Conservation (phyloP, 2,888 invertebrate species). For the Mythimna pallens region DNA sequence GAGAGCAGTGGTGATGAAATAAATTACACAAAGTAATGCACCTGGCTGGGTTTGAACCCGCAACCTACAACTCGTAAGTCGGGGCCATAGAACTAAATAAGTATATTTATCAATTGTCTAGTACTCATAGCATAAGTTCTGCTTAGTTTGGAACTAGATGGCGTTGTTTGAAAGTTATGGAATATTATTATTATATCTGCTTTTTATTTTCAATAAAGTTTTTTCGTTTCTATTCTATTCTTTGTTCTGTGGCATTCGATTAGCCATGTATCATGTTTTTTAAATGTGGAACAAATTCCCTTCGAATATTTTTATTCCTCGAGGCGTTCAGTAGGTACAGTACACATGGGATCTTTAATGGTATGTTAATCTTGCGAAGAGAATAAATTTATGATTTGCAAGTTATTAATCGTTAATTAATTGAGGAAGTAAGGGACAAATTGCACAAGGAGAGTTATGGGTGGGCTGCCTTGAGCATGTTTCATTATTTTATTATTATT, state of each 20-base stretch:
- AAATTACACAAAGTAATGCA: too few species aligned
- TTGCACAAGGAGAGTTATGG: background rate
- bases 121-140: too few species aligned
- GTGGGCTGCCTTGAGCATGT: background rate
- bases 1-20: too few species aligned
- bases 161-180: too few species aligned
- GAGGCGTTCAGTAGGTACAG: conserved; percentile 23
- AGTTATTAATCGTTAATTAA: conserved; percentile 10
- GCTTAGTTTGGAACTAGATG: too few species aligned
- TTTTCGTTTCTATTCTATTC: too few species aligned
- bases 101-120: too few species aligned
- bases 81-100: too few species aligned
- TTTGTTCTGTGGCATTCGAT: conserved; percentile 45
- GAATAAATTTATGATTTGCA: background rate
- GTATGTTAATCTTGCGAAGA: background rate
- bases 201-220: too few species aligned
- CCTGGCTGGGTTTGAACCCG: too few species aligned
- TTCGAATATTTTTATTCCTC: conserved; percentile 35
- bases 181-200: too few species aligned
- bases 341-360: background rate
- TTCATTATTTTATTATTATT: background rate
- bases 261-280: conserved; percentile 52
- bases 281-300: conserved; percentile 41
- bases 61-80: too few species aligned
- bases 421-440: conserved; percentile 19